These are phyloP conservation scores for Goniozus legneri DNA, from an alignment of 1,140 invertebrate genomes.

Conservation along the genomic window DNA sequence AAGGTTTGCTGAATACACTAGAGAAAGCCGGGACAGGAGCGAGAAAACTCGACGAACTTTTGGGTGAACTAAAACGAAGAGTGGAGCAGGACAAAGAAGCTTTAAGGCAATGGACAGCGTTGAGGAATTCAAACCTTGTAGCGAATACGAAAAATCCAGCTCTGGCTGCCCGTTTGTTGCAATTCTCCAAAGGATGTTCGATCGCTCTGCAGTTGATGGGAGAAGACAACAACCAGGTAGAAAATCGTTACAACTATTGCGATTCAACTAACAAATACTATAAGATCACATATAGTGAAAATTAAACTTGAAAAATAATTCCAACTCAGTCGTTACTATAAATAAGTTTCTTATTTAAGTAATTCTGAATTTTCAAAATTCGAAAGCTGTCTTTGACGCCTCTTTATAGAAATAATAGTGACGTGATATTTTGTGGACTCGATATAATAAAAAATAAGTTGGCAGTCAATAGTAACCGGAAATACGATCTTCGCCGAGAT, in stretches of 20 bases:
- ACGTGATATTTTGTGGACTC: too few relatives aligned
- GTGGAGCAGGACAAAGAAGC: conserved; percentile 71
- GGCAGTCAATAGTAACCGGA: background rate
- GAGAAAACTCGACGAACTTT: conserved; percentile 46
- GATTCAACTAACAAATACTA: too few relatives aligned
- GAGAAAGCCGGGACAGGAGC: conserved; percentile 59
- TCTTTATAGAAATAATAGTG: too few relatives aligned
- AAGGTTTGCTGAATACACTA: conserved; percentile 80
- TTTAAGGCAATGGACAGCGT: conserved; percentile 67
- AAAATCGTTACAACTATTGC: too few relatives aligned
- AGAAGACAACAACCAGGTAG: conserved; percentile 20
- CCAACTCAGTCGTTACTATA: too few relatives aligned
- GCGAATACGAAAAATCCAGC: conserved; percentile 41
- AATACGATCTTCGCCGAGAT: background rate
- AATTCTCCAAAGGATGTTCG: conserved; percentile 78
- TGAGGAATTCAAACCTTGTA: conserved; percentile 53
- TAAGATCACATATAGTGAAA: too few relatives aligned
- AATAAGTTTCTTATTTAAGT: too few relatives aligned
- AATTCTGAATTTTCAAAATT: too few relatives aligned
- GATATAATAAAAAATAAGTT: too few relatives aligned
- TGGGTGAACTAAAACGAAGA: conserved; percentile 61
- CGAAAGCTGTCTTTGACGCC: too few relatives aligned
- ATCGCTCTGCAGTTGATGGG: conserved; percentile 74
- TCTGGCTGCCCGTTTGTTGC: conserved; percentile 67
- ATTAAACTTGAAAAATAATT: too few relatives aligned